Base-by-base conservation (phyloP, 2,797 vertebrate genomes). In the Tamandua tetradactyla region DNA sequence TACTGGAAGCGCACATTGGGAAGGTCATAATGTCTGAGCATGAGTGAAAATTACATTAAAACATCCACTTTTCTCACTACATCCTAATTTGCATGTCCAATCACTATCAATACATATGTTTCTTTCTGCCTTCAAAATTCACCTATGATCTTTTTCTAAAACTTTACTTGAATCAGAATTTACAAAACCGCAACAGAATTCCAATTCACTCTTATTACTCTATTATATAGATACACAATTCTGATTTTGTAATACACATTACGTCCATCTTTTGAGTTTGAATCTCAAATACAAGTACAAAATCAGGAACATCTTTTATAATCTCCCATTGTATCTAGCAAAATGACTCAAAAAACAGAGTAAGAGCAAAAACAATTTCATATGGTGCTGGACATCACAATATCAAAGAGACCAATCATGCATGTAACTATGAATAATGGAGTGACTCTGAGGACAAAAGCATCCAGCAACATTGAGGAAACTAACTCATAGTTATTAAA, bases 401-500 rank as follows among this genome's bases (percentile, higher is more conserved):
- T 85, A 92, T 95, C 90, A 96, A 92, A 95, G 59, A 93, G 62
- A 87, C 15, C 95, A 71, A 84, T 74, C 17, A 87, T 89, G 23
- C 27, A 66, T 40, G 25, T 14, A 92, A 75, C 66, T 87, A 72
- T 93, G 94, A 96, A n/a, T 91, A 94, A 96, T 71, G 68, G 59
- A 44, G 62, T 47, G 37, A 95, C 72, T 94, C 93, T 72, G 55
- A 95, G 72, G 94, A 93, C 66, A 95, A 92, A 61, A 90, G 68
- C 49, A 96, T 74, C 35, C 76, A 93, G 68, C 40, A 92, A 93
- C 42, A 93, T 5, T 93, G 27, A 76, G 55, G 47, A 84, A 94
- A 96, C 62, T 80, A 91, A 93, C 32, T 89, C 89, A 57, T 80
- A 88, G 40, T 74, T 93, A 87, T 91, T 94, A 95, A 93, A 95